Conservation (phyloP, 2,113 vertebrate genomes). For the Piaya cayana region DNA sequence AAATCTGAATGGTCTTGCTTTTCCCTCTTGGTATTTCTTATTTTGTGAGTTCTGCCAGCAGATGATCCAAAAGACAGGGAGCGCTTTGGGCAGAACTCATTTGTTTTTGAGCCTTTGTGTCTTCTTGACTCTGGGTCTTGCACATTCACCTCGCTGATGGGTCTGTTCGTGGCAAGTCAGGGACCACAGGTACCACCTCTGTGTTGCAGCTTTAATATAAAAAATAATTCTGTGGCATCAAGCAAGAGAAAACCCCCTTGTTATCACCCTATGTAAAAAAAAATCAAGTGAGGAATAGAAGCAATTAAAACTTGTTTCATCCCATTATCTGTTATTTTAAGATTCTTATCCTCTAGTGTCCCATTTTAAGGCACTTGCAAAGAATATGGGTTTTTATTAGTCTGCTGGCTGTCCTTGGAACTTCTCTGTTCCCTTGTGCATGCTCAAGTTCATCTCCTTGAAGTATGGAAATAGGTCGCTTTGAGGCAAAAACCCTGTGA, state of each 20-base stretch:
- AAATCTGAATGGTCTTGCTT: not conserved
- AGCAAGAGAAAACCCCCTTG: not conserved
- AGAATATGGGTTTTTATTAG: not conserved
- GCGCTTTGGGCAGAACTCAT: not conserved
- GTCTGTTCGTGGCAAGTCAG: not conserved
- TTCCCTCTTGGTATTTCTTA: not conserved
- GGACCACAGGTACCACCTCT: fast-evolving
- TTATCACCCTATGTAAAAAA: not conserved
- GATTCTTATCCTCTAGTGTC: not conserved
- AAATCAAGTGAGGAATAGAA: not conserved
- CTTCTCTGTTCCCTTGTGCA: not conserved
- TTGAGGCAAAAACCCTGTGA: not conserved
- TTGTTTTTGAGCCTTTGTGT: not conserved
- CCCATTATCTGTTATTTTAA: constrained; percentile 10
- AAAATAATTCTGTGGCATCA: not conserved
- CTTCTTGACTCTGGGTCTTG: not conserved
- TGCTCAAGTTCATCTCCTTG: constrained; percentile 13
- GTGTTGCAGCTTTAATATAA: not conserved
- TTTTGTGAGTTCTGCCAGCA: not conserved
- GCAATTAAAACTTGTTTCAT: not conserved
- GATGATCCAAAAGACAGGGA: not conserved
- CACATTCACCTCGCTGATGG: not conserved
- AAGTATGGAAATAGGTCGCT: constrained; percentile 35
- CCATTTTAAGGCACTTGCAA: constrained; percentile 31
- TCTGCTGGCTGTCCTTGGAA: constrained; percentile 23